Conservation (phyloP, 2,113 vertebrate species). For the Machaerirhynchus nigripectus region DNA sequence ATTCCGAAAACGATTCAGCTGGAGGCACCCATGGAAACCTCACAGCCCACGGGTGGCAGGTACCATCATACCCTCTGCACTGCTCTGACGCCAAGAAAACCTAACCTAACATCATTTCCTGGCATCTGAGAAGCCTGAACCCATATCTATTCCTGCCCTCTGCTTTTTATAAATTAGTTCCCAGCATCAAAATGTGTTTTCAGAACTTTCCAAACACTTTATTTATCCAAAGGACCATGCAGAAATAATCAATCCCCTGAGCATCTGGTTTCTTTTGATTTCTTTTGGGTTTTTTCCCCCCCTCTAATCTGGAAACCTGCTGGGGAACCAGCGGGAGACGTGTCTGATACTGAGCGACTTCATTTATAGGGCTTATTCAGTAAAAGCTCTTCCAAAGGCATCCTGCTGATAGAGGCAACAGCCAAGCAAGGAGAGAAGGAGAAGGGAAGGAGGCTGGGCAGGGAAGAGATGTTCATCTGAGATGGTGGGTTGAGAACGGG, state of each 20-base stretch:
- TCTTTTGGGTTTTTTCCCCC: background rate
- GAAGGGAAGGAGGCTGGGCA: background rate
- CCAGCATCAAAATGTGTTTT: background rate
- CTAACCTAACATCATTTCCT: background rate
- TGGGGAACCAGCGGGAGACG: background rate
- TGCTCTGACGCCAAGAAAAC: background rate
- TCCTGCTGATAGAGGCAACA: background rate
- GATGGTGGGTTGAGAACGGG: background rate
- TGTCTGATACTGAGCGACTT: background rate
- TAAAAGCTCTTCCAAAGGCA: background rate
- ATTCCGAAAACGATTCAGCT: fast-evolving
- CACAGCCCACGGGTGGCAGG: background rate
- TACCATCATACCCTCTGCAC: background rate
- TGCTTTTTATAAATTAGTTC: constrained; percentile 32
- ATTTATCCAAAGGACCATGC: constrained; percentile 24
- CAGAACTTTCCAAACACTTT: constrained; percentile 43
- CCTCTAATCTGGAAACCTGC: constrained; percentile 35
- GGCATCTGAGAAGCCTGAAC: background rate
- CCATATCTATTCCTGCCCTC: background rate
- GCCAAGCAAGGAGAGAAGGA: background rate
- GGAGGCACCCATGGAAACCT: background rate
- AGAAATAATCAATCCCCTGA: constrained; percentile 38
- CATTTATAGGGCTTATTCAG: background rate
- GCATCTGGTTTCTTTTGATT: constrained; percentile 53
- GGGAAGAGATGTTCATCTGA: background rate